Conservation (phyloP, 2,888 invertebrate species). For the Dasysyrphus tricinctus region DNA sequence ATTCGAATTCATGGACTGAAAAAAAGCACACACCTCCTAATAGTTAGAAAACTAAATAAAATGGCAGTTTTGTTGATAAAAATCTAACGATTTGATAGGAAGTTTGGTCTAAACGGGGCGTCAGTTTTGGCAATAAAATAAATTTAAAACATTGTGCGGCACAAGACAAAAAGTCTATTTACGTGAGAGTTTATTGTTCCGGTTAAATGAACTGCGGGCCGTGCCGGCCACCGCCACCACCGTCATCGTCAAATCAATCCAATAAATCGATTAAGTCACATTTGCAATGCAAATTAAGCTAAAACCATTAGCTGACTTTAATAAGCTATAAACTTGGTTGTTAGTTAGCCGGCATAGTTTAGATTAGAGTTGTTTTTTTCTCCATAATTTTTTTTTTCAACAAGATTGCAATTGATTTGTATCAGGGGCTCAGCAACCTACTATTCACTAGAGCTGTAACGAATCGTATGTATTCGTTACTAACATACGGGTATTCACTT, state of each 20-base stretch:
- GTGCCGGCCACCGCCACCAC: too few relatives aligned
- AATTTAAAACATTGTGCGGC: neutral
- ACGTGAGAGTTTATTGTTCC: slow-evolving; percentile 24
- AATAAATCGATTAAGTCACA: slow-evolving; percentile 66
- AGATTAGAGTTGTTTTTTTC: neutral
- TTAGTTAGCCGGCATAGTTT: neutral
- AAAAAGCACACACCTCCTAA: neutral
- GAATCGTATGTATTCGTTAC: too few relatives aligned
- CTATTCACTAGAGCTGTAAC: too few relatives aligned
- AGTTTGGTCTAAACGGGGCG: neutral
- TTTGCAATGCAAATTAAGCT: slow-evolving; percentile 58
- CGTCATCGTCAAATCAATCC: slow-evolving; percentile 1
- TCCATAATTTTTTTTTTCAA: neutral
- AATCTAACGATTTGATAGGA: neutral
- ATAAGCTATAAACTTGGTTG: slow-evolving; percentile 34
- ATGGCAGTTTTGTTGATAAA: neutral
- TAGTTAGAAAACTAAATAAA: neutral
- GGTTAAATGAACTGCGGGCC: slow-evolving; percentile 39
- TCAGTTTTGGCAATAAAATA: slow-evolving; percentile 3
- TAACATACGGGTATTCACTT: too few relatives aligned
- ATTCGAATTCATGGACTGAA: slow-evolving; percentile 2
- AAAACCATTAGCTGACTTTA: slow-evolving; percentile 20
- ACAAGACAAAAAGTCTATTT: slow-evolving; percentile 17
- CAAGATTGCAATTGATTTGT: neutral
- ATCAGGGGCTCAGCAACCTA: slow-evolving; percentile 8